phyloP scores from a whole-genome alignment of 2,888 invertebrate genomes.

The Mesorhabditis belari region DNA sequence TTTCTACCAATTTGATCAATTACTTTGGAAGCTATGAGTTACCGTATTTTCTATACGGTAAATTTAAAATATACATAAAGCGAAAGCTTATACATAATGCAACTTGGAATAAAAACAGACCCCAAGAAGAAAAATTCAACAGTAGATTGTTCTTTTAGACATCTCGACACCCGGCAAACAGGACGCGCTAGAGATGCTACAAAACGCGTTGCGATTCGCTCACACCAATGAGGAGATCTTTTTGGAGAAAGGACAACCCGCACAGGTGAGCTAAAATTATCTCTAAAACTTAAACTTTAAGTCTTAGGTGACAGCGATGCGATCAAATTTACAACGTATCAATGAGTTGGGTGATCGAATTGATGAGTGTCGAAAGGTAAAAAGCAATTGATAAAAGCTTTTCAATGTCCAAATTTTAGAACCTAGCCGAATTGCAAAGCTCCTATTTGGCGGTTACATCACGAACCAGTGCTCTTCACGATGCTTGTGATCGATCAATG shows the following conservation, averaged over 20 bases:
- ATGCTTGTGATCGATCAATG: conserved; percentile 49
- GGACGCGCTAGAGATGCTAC: too few species aligned
- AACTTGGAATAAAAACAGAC: background rate
- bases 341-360: conserved; percentile 20
- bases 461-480: conserved; percentile 47
- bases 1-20: background rate
- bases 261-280: background rate
- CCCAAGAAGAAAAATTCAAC: background rate
- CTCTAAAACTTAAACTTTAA: background rate
- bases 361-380: conserved; percentile 18
- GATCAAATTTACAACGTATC: conserved; percentile 25
- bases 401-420: conserved; percentile 20
- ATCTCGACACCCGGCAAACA: too few species aligned
- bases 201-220: conserved; percentile 4
- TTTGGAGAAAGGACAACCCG: conserved; percentile 3
- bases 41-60: too few species aligned
- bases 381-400: background rate
- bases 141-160: conserved; percentile 4
- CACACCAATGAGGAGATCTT: conserved; percentile 5
- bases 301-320: conserved; percentile 19
- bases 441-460: conserved; percentile 44
- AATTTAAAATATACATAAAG: too few species aligned
- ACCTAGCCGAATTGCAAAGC: conserved; percentile 31
- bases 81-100: background rate
- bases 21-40: too few species aligned